These are phyloP conservation scores for Caenorhabditis remanei DNA, from an alignment of 1,140 invertebrate species.

Conservation along the genomic window DNA sequence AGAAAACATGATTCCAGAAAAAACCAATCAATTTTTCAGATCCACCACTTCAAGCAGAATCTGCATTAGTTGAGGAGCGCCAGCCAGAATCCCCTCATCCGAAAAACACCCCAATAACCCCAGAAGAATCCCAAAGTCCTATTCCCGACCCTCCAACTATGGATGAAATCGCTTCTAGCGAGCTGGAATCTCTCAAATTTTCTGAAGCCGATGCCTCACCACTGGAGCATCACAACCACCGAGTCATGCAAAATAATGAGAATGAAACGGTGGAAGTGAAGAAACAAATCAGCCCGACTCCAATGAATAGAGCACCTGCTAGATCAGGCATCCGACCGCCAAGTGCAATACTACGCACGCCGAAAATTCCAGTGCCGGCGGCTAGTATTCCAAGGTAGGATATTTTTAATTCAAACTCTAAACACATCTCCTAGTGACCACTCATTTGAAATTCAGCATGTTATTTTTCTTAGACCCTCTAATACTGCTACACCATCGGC, in stretches of 20 bases:
- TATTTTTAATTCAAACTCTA: background rate
- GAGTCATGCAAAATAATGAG: slow-evolving; percentile 11
- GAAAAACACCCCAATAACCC: background rate
- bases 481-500: background rate
- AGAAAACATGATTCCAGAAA: background rate
- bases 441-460: slow-evolving; percentile 2
- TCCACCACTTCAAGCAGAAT: background rate
- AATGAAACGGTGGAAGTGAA: slow-evolving; percentile 12
- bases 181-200: slow-evolving; percentile 28
- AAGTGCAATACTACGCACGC: background rate
- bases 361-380: background rate
- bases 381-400: background rate
- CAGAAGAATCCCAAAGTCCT: background rate
- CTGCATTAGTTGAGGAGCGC: background rate
- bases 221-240: background rate
- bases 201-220: background rate
- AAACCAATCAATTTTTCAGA: background rate
- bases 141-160: background rate
- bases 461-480: background rate
- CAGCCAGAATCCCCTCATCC: background rate
- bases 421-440: slow-evolving; percentile 30
- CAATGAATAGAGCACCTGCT: background rate
- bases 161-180: slow-evolving; percentile 17
- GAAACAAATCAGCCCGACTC: background rate
- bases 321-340: slow-evolving; percentile 30